Base-by-base conservation (phyloP, 2,797 vertebrate species). In the Mus caroli region DNA sequence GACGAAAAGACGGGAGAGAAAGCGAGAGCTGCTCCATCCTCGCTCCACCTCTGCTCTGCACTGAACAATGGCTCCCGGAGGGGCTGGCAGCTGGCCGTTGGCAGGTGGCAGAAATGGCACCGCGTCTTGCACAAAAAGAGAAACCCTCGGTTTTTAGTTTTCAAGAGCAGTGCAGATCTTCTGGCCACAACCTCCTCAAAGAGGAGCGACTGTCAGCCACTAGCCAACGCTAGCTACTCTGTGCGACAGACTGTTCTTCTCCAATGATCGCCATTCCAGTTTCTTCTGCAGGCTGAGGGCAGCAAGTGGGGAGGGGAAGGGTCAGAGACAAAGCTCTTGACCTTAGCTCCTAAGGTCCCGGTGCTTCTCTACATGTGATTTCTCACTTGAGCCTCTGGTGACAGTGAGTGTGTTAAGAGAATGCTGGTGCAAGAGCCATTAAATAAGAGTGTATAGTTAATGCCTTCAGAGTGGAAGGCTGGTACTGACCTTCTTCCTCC, bases 41-140 rank as follows among this genome's bases (percentile, higher is more conserved):
- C 82, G 40, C 58, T 92, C 90, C 82, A 94, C 93, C 94, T 88
- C 71, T 86, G 91, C 93, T 96, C 92, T 78, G 95, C 37, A 60
- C 0, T 22, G 95, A 94, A 96, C 93, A 95, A 86, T 96, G 93
- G 84, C 88, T 95, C 97, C 96, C 96, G 88, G 54, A 96, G 97
- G 93, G 93, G 83, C 96, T 96, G 96, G 97, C 96, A 95, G 95
- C 97, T 90, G 96, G 96, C 89, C 93, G 62, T 90, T 97, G 97
- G 96, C 97, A 97, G 96, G 97, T 95, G 96, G 95, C 43, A 76
- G 94, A 85, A 91, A 86, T 73, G 83, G 84, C 60, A 9, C 1
- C 82, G 37, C 62, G 86, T 88, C 52, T 91, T 75, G 54, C 84
- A 94, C 94, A 94, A 92, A 97, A 83, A 83, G 93, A 94, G 91